These are phyloP conservation scores for Galagoides demidoff DNA, from an alignment of 2,797 vertebrate genomes.

Conservation along the genomic window DNA sequence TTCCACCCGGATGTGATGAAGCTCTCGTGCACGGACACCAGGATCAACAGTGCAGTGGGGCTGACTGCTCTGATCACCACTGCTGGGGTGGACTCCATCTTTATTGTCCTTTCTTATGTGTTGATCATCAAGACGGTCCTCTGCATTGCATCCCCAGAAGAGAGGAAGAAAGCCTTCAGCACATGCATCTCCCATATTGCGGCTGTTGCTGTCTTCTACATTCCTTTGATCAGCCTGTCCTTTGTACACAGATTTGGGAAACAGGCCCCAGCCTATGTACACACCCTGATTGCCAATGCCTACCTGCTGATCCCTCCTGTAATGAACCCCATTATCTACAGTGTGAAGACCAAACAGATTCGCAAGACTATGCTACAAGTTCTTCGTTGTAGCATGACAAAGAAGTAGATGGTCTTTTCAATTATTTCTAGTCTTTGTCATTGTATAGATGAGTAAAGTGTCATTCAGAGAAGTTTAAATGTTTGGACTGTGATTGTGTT, in stretches of 20 bases:
- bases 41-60: conserved; percentile 84
- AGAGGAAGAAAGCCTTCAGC: conserved; percentile 63
- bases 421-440: not conserved
- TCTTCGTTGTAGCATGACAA: not conserved
- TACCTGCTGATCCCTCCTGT: conserved; percentile 73
- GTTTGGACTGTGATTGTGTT: not conserved
- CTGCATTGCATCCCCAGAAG: conserved; percentile 80
- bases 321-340: conserved; percentile 85
- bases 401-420: not conserved
- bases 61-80: conserved; percentile 73
- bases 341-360: conserved; percentile 83
- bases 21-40: conserved; percentile 83
- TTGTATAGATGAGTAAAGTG: not conserved
- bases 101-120: conserved; percentile 58
- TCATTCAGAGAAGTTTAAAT: not conserved
- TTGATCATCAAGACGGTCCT: conserved; percentile 69
- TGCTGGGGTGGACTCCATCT: conserved; percentile 58
- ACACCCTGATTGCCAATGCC: conserved; percentile 78
- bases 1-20: conserved; percentile 71
- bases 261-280: conserved; percentile 65
- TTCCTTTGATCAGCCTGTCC: conserved; percentile 83
- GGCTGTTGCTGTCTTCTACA: conserved; percentile 83
- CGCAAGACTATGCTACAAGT: not conserved
- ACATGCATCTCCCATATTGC: conserved; percentile 75
- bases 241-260: conserved; percentile 84